Evolutionary conservation across 1,140 invertebrate genomes (phyloP), one percentile per base, ranked within the genome.

Genomic region (Protaetia brevitarsis): DNA sequence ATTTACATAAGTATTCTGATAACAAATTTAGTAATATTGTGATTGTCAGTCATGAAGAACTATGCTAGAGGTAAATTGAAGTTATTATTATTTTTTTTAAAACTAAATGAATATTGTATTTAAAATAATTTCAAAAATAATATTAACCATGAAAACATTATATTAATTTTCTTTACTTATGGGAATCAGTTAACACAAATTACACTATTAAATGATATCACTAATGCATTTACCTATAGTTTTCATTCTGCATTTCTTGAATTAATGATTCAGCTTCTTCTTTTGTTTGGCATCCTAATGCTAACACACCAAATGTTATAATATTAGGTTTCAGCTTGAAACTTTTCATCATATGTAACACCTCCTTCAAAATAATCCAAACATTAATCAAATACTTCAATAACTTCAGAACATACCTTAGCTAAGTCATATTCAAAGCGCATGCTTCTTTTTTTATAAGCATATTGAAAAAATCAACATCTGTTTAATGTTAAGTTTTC

Each of bases 391-490:
- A 6, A 8, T 13, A 62, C 16, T 27, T 29, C 16, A 36, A 16
- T 21, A 1, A 8, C 11, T 51, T 51, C 8, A 21, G 30, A 64
- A 81, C 80, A 81, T 83, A 90, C 89, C 79, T 85, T 84, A 23
- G 89, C 91, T 73, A 77, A 80, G 61, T 83, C 78, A 76, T 87
- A 88, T 73, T 92, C 86, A 59, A 78, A 78, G 69, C 90, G 79
- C 65, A 86, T 78, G 73, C 85, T 87, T 62, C 91, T 82, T 74
- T 87, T 92, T 89, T 93, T 57, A 97, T 95, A 11, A 96, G 79
- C 75, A 90, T 85, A 79, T 96, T 97, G 71, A 86, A 94, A 75
- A 96, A 94, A 74, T 87, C 86, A 31, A 91, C 84, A 79, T 96
- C 93, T 0, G 87, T 70, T 82, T 82, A 0, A 94, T 74, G 10